Conservation (phyloP, 2,113 vertebrate genomes). For the Anseranas semipalmata region DNA sequence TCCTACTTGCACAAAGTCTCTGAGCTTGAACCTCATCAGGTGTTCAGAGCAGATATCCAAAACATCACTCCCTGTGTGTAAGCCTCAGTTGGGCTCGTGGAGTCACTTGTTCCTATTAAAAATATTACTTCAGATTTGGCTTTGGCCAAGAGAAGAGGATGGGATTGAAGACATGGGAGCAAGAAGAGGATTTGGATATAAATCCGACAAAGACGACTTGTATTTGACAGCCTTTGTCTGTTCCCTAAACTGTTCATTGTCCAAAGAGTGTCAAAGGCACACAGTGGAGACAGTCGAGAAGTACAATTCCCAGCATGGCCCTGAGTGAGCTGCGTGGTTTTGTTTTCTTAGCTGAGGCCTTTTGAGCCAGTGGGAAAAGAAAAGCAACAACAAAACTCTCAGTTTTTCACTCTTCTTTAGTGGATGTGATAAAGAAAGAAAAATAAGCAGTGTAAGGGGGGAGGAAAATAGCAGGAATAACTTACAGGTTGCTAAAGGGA, state of each 20-base stretch:
- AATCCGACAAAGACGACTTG: background rate
- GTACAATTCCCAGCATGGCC: slow-evolving; percentile 46
- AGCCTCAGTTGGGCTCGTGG: background rate
- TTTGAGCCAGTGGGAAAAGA: slow-evolving; percentile 23
- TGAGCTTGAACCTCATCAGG: background rate
- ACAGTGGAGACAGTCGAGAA: slow-evolving; percentile 45
- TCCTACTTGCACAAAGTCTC: background rate
- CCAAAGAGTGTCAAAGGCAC: background rate
- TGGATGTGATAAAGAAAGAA: slow-evolving; percentile 17
- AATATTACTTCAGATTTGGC: background rate
- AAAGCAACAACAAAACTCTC: slow-evolving; percentile 29
- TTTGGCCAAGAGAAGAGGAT: background rate
- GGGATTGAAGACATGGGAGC: background rate
- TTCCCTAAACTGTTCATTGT: background rate
- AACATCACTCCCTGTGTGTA: background rate
- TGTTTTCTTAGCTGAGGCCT: slow-evolving; percentile 54
- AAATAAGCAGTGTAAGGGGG: background rate
- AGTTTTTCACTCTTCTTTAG: background rate
- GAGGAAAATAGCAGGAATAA: background rate
- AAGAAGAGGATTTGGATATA: background rate
- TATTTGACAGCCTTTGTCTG: slow-evolving; percentile 18
- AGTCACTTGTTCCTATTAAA: background rate
- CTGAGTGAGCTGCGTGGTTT: slow-evolving; percentile 1
- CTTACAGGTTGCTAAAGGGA: background rate
- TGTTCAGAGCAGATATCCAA: background rate